A percentile compares a stretch with the other conserved stretches of the same genome.
Conservation (phyloP, 2,113 vertebrate species). For the Lagopus muta region DNA sequence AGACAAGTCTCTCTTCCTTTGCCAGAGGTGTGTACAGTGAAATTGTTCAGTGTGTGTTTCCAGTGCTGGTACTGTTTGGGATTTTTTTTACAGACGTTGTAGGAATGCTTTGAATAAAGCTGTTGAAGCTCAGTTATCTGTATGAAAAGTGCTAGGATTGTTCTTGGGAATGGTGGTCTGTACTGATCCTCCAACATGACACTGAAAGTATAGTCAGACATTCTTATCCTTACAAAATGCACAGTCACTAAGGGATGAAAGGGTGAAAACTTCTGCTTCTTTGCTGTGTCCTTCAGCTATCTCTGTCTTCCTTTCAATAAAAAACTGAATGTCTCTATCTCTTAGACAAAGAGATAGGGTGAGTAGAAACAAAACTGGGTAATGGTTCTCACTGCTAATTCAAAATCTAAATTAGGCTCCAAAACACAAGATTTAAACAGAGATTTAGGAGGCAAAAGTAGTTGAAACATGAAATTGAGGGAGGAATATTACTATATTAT, state of each 20-base stretch:
- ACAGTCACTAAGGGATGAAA: background rate
- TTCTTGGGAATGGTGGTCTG: background rate
- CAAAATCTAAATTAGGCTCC: background rate
- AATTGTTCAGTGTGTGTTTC: background rate
- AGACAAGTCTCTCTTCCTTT: background rate
- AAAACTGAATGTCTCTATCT: background rate
- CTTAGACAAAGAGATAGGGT: background rate
- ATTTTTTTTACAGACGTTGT: background rate
- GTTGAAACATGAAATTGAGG: background rate
- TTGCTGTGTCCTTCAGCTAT: background rate
- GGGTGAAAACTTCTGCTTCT: background rate
- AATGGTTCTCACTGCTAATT: background rate
- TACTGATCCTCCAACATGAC: background rate
- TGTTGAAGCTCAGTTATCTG: background rate
- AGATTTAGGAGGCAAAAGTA: background rate
- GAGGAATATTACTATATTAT: background rate
- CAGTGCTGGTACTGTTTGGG: background rate
- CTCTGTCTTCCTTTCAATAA: background rate
- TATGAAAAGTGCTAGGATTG: background rate
- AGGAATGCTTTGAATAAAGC: background rate
- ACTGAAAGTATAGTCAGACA: background rate
- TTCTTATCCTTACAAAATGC: background rate
- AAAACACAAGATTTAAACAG: background rate
- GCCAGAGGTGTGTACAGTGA: background rate
- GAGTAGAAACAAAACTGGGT: background rate